Conservation (phyloP, 2,113 vertebrate genomes). For the cattle (Bos taurus) region DNA sequence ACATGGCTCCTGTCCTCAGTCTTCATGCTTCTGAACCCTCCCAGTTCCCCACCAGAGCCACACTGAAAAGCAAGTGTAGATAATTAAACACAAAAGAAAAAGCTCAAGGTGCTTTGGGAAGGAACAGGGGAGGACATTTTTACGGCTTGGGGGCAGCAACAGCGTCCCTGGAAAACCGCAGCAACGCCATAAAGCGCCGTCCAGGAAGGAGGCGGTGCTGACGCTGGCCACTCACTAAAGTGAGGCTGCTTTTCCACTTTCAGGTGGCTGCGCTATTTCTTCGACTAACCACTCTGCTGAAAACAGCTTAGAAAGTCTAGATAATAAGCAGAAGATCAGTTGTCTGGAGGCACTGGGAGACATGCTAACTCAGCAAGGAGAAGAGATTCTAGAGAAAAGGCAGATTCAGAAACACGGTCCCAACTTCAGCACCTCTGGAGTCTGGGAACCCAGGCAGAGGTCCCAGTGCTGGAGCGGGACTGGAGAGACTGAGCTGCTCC, state of each 20-base stretch:
- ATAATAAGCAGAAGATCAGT: background rate
- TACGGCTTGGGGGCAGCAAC: background rate
- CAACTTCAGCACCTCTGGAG: too few species aligned
- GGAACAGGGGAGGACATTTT: rapidly evolving
- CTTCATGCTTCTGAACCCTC: rapidly evolving
- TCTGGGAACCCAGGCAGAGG: background rate
- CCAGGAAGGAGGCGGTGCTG: rapidly evolving
- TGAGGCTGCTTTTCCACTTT: background rate
- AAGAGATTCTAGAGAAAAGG: too few species aligned
- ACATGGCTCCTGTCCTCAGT: rapidly evolving
- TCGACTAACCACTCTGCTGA: background rate
- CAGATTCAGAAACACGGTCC: rapidly evolving
- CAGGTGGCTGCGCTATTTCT: background rate
- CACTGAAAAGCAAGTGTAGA: rapidly evolving
- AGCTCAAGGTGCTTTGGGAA: rapidly evolving
- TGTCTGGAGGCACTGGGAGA: background rate
- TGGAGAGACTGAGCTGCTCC: rapidly evolving
- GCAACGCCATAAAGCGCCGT: rapidly evolving
- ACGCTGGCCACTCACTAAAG: rapidly evolving
- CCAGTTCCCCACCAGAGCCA: background rate
- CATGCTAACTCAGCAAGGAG: background rate
- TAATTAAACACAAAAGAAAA: rapidly evolving
- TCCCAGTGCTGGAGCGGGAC: background rate
- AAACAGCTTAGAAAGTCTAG: background rate
- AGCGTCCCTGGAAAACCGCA: background rate